phyloP scores from a whole-genome alignment of 2,113 vertebrate genomes.

The Lagopus muta region DNA sequence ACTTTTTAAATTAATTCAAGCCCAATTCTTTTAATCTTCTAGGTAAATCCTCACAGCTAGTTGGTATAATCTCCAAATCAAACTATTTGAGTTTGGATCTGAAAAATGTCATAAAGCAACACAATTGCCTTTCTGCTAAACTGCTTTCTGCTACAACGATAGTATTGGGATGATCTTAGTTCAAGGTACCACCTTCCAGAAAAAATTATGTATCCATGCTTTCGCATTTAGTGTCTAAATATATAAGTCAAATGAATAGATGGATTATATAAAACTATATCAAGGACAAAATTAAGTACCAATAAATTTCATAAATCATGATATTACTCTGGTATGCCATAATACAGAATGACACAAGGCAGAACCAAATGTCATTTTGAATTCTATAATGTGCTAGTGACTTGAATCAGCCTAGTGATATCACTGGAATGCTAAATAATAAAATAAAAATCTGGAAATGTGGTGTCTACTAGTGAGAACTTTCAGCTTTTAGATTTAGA shows the following conservation, averaged over 20 bases:
- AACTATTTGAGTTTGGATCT: not conserved
- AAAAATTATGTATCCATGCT: not conserved
- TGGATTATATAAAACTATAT: conserved; percentile 10
- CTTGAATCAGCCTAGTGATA: not conserved
- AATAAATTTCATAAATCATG: conserved; percentile 24
- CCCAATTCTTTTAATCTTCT: not conserved
- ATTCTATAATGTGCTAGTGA: not conserved
- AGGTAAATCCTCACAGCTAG: not conserved
- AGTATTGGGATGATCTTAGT: not conserved
- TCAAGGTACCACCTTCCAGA: not conserved
- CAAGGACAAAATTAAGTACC: conserved; percentile 20
- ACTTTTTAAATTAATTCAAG: not conserved
- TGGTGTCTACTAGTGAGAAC: not conserved
- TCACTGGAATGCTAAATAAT: not conserved
- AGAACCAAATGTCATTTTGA: conserved; percentile 22
- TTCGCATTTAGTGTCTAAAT: not conserved
- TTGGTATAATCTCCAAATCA: not conserved
- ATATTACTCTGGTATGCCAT: not conserved
- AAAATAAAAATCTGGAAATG: not conserved
- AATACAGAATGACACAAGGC: conserved; percentile 7
- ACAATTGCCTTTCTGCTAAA: not conserved
- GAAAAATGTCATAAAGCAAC: not conserved
- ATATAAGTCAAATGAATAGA: not conserved
- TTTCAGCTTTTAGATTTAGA: not conserved
- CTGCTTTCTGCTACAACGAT: not conserved